A percentile compares a stretch with the other conserved stretches of the same genome.
Evolutionary conservation across 2,797 vertebrate species (phyloP).

Genomic region (Thripadectes ignobilis): DNA sequence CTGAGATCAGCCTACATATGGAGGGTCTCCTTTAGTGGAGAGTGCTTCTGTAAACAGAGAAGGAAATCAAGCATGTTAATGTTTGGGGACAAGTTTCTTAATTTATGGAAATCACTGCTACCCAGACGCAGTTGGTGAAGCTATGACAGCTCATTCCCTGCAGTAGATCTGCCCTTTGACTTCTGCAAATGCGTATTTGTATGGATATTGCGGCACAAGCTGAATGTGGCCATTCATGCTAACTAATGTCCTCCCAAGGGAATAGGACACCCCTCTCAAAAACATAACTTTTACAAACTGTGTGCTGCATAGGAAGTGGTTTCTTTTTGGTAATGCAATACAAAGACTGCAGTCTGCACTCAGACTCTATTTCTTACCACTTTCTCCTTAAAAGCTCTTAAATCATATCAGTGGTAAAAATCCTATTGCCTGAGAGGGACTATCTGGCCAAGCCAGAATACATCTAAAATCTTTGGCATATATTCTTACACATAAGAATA

Average conservation of each 20-base stretch:
- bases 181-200: background rate
- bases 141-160: background rate
- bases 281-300: background rate
- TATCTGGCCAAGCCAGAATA: background rate
- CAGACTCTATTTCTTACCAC: background rate
- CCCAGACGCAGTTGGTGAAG: background rate
- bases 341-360: background rate
- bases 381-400: background rate
- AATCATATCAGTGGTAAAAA: background rate
- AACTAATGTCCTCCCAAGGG: background rate
- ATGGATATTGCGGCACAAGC: background rate
- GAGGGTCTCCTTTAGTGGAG: background rate
- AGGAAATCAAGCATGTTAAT: background rate
- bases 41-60: background rate
- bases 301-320: background rate
- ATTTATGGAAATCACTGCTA: background rate
- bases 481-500: background rate
- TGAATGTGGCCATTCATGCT: background rate
- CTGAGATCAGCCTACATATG: background rate
- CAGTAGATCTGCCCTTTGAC: background rate
- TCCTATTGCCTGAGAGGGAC: background rate
- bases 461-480: background rate
- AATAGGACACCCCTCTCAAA: background rate
- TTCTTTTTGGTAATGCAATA: background rate
- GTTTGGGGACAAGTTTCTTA: background rate